Conservation (phyloP, 2,888 invertebrate genomes). For the Drosophila fungiperda region DNA sequence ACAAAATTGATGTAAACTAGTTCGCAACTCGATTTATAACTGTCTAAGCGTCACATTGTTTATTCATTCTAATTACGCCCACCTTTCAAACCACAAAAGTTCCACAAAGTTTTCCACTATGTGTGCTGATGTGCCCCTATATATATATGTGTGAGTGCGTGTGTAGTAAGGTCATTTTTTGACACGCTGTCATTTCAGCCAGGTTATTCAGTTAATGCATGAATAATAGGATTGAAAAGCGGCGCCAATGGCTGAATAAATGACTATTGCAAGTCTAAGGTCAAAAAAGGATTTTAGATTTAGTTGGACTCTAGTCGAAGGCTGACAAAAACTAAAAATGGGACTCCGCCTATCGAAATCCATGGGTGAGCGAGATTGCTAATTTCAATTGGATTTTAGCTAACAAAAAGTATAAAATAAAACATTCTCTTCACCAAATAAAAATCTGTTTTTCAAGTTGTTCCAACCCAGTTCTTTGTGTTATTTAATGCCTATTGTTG, state of each 20-base stretch:
- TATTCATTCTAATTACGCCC: constrained; percentile 38
- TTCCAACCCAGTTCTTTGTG: not conserved
- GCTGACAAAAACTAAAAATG: not conserved
- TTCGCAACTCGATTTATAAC: constrained; percentile 14
- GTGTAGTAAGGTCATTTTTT: constrained; percentile 32
- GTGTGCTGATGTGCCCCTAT: not conserved
- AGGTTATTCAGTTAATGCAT: constrained; percentile 35
- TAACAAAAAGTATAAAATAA: not conserved
- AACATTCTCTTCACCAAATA: not conserved
- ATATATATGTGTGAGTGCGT: not conserved
- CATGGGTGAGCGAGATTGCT: not conserved
- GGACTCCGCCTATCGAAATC: not conserved
- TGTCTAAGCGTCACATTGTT: constrained; percentile 25
- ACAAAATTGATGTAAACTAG: constrained; percentile 40
- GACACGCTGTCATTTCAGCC: constrained; percentile 36
- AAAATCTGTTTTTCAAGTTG: not conserved
- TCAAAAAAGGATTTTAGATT: not conserved
- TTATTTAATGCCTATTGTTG: not conserved
- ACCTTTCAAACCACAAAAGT: constrained; percentile 32
- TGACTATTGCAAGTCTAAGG: constrained; percentile 10
- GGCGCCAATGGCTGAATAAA: constrained; percentile 13
- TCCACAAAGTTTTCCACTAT: constrained; percentile 1
- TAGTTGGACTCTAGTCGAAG: not conserved
- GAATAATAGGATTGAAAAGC: constrained; percentile 14
- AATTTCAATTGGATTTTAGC: not conserved